Evolutionary conservation across 2,888 invertebrate species (phyloP).

Genomic region (Pheosia gnoma): DNA sequence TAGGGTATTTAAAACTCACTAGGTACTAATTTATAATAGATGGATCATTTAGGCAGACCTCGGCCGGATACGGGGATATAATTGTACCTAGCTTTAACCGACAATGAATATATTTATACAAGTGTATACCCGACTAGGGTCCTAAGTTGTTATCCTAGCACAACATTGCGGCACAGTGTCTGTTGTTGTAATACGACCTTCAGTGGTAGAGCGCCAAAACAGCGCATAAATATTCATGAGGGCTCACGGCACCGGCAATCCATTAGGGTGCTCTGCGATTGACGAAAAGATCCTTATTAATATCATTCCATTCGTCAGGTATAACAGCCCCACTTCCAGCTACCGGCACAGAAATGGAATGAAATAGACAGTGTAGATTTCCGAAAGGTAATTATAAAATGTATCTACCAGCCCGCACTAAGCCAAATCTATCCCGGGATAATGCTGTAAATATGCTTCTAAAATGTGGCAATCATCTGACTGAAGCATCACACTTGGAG

Average conservation of each 20-base stretch:
- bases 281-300: conserved; percentile 38
- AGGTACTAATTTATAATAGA: too few relatives aligned
- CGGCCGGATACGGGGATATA: too few relatives aligned
- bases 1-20: too few relatives aligned
- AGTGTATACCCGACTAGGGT: too few relatives aligned
- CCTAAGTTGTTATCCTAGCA: background rate
- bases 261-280: conserved; percentile 35
- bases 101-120: too few relatives aligned
- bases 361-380: background rate
- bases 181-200: background rate
- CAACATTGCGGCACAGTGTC: background rate
- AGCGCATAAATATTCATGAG: conserved; percentile 37
- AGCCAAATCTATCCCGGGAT: background rate
- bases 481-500: conserved; percentile 1
- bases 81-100: too few relatives aligned
- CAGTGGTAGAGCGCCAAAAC: conserved; percentile 7
- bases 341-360: background rate
- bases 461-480: background rate
- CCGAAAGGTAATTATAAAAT: too few relatives aligned
- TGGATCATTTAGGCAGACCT: too few relatives aligned
- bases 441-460: too few relatives aligned
- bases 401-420: background rate
- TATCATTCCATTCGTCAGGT: conserved; percentile 18
- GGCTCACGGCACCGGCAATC: conserved; percentile 23
- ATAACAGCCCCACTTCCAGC: background rate